Evolutionary conservation across 2,797 vertebrate species (phyloP), one percentile per base, ranked within the genome.

Genomic region (Hipposideros larvatus): DNA sequence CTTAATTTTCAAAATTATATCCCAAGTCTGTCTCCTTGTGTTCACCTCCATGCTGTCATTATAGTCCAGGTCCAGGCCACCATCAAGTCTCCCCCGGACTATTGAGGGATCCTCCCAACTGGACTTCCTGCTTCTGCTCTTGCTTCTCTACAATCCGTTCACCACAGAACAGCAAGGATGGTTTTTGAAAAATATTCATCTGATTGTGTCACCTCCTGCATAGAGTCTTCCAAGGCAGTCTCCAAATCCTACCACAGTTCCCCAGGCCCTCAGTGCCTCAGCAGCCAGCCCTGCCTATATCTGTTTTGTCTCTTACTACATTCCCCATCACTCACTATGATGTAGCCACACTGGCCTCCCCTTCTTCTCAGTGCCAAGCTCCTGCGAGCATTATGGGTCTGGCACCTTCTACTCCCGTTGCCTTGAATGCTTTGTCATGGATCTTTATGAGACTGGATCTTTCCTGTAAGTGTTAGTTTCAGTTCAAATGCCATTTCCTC

Each of bases 281-380:
- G 0, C 0, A 15, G n/a, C 19, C 9, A 48, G 4, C 8, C 4
- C 15, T 7, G 15, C 10, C 5, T 11, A 4, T 1, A 7, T 74
- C n/a, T 85, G 11, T 22, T 57, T 26, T 46, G 3, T 80, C 43
- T 70, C 65, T 21, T n/a, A 2, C 18, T n/a, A 31, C 4, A 26
- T n/a, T 83, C 43, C 4, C 8, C 37, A 7, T 74, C 19, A n/a
- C 6, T 46, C 7, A 14, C 7, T 1, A 43, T 26, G 18, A 75
- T 9, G 34, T 0, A 57, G 9, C 15, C 48, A 53, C 53, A 2
- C 10, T 78, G 51, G 13, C 24, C 19, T 26, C 10, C 57, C 28
- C 43, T 41, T 78, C 6, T 57, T 63, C 59, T 86, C 18, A 10
- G 11, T 16, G 21, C 13, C 53, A 46, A 41, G n/a, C 18, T 68